Conservation (phyloP, 2,113 vertebrate genomes). For the Python bivittatus region DNA sequence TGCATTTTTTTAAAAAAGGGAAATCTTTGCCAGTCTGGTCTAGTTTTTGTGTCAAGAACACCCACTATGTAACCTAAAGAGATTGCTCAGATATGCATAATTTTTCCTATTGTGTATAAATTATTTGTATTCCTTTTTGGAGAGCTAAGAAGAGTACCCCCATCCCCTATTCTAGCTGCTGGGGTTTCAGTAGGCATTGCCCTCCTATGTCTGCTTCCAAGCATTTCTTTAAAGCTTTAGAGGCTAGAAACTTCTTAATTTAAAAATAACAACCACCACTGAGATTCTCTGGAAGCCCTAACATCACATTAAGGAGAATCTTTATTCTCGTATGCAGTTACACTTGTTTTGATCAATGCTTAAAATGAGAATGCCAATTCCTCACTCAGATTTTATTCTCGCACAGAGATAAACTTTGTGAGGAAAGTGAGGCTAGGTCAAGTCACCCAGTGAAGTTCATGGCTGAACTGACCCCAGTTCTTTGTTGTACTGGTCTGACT, state of each 20-base stretch:
- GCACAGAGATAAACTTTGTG: neutral
- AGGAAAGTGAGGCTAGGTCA: neutral
- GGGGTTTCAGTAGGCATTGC: neutral
- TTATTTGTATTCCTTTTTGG: neutral
- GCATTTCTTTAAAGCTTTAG: neutral
- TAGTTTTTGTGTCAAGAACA: neutral
- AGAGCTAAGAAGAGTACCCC: neutral
- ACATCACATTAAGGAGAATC: neutral
- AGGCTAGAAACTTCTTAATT: neutral
- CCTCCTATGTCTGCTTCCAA: neutral
- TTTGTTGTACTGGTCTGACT: too few relatives aligned
- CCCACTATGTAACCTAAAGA: neutral
- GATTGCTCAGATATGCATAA: neutral
- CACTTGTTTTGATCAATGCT: neutral
- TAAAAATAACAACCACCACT: neutral
- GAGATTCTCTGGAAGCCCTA: neutral
- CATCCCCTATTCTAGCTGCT: neutral
- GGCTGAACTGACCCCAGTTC: too few relatives aligned
- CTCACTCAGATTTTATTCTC: neutral
- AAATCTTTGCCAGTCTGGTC: neutral
- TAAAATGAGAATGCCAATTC: neutral
- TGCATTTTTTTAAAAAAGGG: neutral
- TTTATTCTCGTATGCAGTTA: neutral
- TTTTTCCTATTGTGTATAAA: neutral
- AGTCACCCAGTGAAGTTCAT: neutral